Evolutionary conservation across 53 echinoderm and acorn worm genomes (phyloP).

Genomic region (Temnopleurus reevesii): DNA sequence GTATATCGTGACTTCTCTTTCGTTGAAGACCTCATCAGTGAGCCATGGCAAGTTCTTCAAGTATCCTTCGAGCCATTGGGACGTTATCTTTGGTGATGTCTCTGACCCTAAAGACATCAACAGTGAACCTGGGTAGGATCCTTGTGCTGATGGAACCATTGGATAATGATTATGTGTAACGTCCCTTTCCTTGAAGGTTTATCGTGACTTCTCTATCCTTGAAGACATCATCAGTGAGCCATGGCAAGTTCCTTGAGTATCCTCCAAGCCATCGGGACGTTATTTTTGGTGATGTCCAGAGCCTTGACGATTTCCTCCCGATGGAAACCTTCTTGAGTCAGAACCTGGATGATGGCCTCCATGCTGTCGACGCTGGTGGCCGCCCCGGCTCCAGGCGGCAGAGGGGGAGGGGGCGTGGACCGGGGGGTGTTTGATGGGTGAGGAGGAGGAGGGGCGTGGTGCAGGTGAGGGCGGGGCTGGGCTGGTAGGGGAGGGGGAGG

Average conservation of each 20-base stretch:
- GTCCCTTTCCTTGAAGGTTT: too few species aligned
- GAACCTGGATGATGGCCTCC: slow-evolving; percentile 61
- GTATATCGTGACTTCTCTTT: too few species aligned
- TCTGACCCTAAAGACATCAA: too few species aligned
- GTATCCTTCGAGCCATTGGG: too few species aligned
- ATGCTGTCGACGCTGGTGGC: slow-evolving; percentile 51
- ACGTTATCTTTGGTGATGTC: too few species aligned
- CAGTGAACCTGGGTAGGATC: too few species aligned
- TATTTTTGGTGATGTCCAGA: slow-evolving; percentile 87
- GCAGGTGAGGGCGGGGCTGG: slow-evolving; percentile 56
- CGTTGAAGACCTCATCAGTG: too few species aligned
- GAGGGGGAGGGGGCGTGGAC: slow-evolving; percentile 35
- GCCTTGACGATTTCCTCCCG: slow-evolving; percentile 81
- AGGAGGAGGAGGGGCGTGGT: not conserved
- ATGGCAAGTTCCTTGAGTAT: slow-evolving; percentile 77
- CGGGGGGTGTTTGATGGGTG: slow-evolving; percentile 10
- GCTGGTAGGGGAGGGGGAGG: slow-evolving; percentile 61
- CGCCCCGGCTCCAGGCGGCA: slow-evolving; percentile 21
- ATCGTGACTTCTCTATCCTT: too few species aligned
- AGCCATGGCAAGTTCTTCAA: too few species aligned
- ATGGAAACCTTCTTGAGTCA: slow-evolving; percentile 82
- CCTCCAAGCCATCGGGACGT: slow-evolving; percentile 82
- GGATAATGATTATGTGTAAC: too few species aligned
- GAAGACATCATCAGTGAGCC: not conserved
- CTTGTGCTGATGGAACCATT: too few species aligned